Percentiles rank a stretch among this genome's conserved stretches.
These are phyloP conservation scores for Ataeniobius toweri DNA, from an alignment of 2,797 vertebrate species.

Conservation along the genomic window DNA sequence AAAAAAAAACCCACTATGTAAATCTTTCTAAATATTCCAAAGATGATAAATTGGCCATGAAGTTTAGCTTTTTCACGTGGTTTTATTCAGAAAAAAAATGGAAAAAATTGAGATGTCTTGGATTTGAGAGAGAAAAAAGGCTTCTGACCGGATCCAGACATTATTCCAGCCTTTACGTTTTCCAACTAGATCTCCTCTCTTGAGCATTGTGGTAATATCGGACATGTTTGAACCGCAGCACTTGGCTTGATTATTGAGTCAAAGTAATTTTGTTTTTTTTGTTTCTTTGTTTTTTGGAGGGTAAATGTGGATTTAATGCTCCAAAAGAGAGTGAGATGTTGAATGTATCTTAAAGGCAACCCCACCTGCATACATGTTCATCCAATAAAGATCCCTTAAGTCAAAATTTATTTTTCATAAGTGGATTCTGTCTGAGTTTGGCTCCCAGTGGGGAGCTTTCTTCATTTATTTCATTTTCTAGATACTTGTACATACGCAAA, in stretches of 20 bases:
- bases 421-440: constrained; percentile 66
- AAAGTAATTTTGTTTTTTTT: constrained; percentile 50
- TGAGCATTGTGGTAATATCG: constrained; percentile 64
- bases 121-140: constrained; percentile 40
- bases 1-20: constrained; percentile 73
- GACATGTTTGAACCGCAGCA: constrained; percentile 80
- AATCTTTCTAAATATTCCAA: constrained; percentile 83
- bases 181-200: constrained; percentile 65
- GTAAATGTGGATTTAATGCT: constrained; percentile 73
- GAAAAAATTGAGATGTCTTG: constrained; percentile 56
- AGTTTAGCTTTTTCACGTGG: constrained; percentile 70
- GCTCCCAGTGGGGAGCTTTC: constrained; percentile 25
- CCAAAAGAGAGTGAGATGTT: constrained; percentile 81
- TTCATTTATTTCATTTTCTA: background rate
- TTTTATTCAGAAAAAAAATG: constrained; percentile 50
- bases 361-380: constrained; percentile 82
- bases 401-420: constrained; percentile 58
- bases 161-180: constrained; percentile 47
- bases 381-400: constrained; percentile 86
- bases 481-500: constrained; percentile 33
- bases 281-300: constrained; percentile 41
- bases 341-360: constrained; percentile 83
- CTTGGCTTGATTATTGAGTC: constrained; percentile 80
- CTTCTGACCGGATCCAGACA: constrained; percentile 49
- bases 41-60: constrained; percentile 79